phyloP scores from a whole-genome alignment of 2,113 vertebrate genomes.

The Mus pahari region DNA sequence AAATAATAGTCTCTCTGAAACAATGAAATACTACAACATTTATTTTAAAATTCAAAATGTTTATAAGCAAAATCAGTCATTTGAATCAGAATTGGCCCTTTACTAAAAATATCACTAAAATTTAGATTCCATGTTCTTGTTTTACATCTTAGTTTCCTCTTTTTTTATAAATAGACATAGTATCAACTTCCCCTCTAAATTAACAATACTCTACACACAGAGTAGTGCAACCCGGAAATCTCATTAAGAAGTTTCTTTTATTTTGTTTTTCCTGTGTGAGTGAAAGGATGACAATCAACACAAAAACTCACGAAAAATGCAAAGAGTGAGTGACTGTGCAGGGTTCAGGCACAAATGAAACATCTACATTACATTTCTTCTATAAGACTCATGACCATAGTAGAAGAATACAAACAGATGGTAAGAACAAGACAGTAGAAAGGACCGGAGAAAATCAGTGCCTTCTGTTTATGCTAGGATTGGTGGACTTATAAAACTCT shows the following conservation, averaged over 20 bases:
- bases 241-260: background rate
- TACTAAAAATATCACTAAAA: background rate
- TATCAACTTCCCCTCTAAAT: background rate
- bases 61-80: background rate
- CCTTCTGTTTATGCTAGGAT: background rate
- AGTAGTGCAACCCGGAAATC: background rate
- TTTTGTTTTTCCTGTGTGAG: too few relatives aligned
- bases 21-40: conserved; percentile 45
- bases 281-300: background rate
- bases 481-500: background rate
- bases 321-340: background rate
- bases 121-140: background rate
- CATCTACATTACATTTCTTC: background rate
- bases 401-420: background rate
- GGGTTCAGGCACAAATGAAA: background rate
- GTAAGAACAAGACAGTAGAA: background rate
- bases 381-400: background rate
- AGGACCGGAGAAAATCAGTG: background rate
- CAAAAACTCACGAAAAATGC: background rate
- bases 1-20: conserved; percentile 53
- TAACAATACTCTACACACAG: background rate
- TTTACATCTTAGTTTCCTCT: background rate
- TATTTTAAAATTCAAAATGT: background rate
- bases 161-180: too few relatives aligned
- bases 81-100: background rate